Percentiles rank a stretch among this genome's conserved stretches.
These are phyloP conservation scores for Steinernema hermaphroditum DNA, from an alignment of 2,888 invertebrate genomes.

Conservation along the genomic window DNA sequence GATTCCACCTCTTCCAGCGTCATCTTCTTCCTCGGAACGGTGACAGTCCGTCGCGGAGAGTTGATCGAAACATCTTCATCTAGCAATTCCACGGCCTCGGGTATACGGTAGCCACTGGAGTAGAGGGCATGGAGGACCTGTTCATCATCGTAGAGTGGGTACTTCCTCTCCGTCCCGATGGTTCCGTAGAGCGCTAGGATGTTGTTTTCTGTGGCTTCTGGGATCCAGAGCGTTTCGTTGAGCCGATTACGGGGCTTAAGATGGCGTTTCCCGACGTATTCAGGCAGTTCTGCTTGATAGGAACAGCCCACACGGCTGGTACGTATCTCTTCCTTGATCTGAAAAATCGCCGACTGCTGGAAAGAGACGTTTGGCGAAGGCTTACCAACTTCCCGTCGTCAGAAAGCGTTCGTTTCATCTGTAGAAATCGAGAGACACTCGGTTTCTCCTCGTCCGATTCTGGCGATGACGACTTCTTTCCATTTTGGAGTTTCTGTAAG, in stretches of 20 bases:
- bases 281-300: background rate
- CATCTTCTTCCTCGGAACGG: background rate
- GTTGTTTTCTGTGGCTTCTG: background rate
- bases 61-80: background rate
- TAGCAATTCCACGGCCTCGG: too few species aligned
- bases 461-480: background rate
- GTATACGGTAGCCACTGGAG: background rate
- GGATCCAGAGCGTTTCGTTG: conserved; percentile 2
- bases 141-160: background rate
- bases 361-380: background rate
- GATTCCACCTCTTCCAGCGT: background rate
- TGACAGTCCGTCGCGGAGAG: background rate
- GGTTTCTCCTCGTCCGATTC: background rate
- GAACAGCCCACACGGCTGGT: background rate
- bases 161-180: background rate
- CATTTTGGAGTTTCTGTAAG: background rate
- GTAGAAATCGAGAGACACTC: background rate
- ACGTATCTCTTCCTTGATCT: background rate
- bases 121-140: background rate
- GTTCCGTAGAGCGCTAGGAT: background rate
- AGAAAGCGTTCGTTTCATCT: background rate
- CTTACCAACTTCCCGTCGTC: background rate
- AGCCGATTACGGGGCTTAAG: background rate
- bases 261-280: background rate
- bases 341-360: background rate